Base-by-base conservation (phyloP, 2,888 invertebrate genomes). In the Blastobasis adustella region DNA sequence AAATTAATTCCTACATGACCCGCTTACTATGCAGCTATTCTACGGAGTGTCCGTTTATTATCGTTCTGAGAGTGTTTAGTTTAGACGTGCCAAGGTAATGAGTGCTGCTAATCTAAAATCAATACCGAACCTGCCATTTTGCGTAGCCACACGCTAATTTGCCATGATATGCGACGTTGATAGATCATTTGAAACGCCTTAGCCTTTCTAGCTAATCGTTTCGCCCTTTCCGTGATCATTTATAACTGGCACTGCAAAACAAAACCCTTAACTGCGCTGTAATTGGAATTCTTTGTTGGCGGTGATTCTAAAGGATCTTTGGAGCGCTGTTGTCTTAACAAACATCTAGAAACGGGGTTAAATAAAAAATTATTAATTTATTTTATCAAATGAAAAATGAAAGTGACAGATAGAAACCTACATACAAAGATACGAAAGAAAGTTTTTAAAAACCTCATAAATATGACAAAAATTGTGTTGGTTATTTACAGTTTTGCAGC, bases 401-500 rank as follows among this genome's bases (percentile, higher is more conserved):
- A 23, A 23, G 2, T 23, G 23, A 23, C 23, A 23, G 23, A 23
- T 23, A 41, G 8, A 41, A 41, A 41, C 41, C 41, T 23, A 23
- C 23, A 23, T 23, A 23, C 23, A 23, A 23, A 23, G 23, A 23
- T 3, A 1, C 23, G 3, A n/a, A n/a, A n/a, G n/a, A n/a, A n/a
- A n/a, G n/a, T n/a, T 23, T 23, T 23, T 23, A 40, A 40, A 40
- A 40, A 9, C 40, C 40, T 40, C 1, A 4, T 4, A 4, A 9
- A 9, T 40, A 40, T 8, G 40, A 6, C 40, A 9, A 40, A 9
- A 40, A 40, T 40, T 40, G 5, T 50, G 10, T 50, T 46, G 55
- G 40, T 62, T 62, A 49, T 62, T 91, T 91, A 52, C 91, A 95
- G 95, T 90, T 95, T 95, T 87, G 95, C 95, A 84, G 95, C 95